A percentile compares a stretch with the other conserved stretches of the same genome.
Evolutionary conservation across 2,113 vertebrate genomes (phyloP).

Genomic region (Myrmophylax atrothorax): DNA sequence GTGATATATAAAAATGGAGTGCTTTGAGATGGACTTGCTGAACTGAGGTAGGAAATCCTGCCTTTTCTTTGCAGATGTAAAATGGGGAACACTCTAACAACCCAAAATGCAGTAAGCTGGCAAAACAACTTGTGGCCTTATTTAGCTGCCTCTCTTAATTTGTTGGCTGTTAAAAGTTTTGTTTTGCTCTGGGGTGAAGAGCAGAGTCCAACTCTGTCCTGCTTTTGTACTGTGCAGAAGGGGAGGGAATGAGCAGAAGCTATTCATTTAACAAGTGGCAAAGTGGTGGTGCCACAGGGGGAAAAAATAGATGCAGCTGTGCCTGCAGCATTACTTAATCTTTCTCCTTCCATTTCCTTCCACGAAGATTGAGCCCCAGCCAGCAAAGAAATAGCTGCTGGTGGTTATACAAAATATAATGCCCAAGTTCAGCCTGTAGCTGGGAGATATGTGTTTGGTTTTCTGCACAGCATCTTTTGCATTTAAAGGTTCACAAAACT

Average conservation of each 20-base stretch:
- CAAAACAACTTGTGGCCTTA: not conserved
- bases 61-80: not conserved
- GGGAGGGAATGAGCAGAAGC: not conserved
- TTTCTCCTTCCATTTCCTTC: slow-evolving; percentile 51
- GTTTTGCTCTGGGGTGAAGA: not conserved
- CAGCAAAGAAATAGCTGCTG: slow-evolving; percentile 51
- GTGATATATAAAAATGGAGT: not conserved
- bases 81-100: not conserved
- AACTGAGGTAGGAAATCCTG: not conserved
- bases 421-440: slow-evolving; percentile 36
- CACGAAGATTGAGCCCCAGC: slow-evolving; percentile 47
- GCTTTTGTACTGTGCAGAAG: not conserved
- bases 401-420: not conserved
- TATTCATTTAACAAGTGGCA: slow-evolving; percentile 54
- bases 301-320: slow-evolving; percentile 37
- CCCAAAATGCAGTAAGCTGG: not conserved
- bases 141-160: not conserved
- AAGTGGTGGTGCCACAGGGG: slow-evolving; percentile 45
- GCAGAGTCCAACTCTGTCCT: not conserved
- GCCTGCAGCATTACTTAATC: slow-evolving; percentile 60
- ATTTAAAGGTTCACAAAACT: not conserved
- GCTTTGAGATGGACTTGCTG: not conserved
- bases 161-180: slow-evolving; percentile 4
- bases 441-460: not conserved
- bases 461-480: not conserved